A percentile compares a stretch with the other conserved stretches of the same genome.
Evolutionary conservation across 2,113 vertebrate species (phyloP).

Genomic region (Acinonyx jubatus): DNA sequence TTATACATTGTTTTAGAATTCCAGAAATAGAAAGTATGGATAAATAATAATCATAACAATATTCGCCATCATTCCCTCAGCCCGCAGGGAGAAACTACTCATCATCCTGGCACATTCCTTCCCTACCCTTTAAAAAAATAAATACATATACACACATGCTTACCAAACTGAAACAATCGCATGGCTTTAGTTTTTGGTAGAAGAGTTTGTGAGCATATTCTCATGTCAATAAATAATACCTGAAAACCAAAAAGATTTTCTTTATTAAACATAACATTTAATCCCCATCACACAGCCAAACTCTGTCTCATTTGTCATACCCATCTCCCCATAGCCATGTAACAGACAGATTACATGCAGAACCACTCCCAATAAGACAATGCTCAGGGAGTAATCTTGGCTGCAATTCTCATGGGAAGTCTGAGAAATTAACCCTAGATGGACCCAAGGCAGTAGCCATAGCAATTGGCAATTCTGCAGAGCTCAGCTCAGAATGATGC

Average conservation of each 20-base stretch:
- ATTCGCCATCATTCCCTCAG: background rate
- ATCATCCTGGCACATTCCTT: background rate
- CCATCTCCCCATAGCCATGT: background rate
- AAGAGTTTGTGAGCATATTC: background rate
- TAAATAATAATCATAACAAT: background rate
- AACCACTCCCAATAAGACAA: background rate
- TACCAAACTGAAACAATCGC: background rate
- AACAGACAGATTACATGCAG: background rate
- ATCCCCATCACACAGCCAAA: background rate
- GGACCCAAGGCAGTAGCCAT: no score
- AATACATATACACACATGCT: background rate
- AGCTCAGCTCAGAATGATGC: background rate
- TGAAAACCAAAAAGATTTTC: background rate
- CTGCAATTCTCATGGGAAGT: background rate
- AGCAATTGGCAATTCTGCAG: background rate
- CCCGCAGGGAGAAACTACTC: background rate
- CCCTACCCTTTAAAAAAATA: background rate
- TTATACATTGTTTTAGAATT: constrained; percentile 26
- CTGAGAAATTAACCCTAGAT: background rate
- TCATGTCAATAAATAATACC: constrained; percentile 3
- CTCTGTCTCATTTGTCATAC: background rate
- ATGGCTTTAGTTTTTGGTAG: background rate
- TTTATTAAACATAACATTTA: background rate
- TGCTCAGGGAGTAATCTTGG: background rate
- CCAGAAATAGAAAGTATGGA: background rate